Evolutionary conservation across 2,113 vertebrate species (phyloP).

Genomic region (Oryzias javanicus): DNA sequence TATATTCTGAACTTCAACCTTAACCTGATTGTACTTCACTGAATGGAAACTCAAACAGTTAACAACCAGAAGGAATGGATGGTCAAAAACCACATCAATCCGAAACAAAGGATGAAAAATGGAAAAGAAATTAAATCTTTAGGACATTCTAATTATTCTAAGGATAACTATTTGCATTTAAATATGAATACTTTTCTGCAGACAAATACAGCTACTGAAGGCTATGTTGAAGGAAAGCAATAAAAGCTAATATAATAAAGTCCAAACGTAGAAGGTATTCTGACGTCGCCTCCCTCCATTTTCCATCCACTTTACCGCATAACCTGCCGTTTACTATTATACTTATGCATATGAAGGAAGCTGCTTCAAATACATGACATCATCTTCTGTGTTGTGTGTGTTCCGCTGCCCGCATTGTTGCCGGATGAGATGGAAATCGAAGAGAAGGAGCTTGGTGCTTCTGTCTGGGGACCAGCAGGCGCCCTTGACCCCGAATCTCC

Average conservation of each 20-base stretch:
- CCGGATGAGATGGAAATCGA: slow-evolving; percentile 13
- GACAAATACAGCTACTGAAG: background rate
- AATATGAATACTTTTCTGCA: background rate
- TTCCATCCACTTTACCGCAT: background rate
- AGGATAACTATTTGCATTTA: background rate
- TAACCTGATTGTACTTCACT: too few relatives aligned
- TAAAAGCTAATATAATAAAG: slow-evolving; percentile 14
- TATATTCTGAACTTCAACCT: too few relatives aligned
- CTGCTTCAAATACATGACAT: slow-evolving; percentile 26
- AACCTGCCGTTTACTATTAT: background rate
- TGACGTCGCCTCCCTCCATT: background rate
- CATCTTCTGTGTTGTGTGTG: slow-evolving; percentile 10
- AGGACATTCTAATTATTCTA: background rate
- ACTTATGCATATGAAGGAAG: slow-evolving; percentile 20
- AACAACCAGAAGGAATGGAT: too few relatives aligned
- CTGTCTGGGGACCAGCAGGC: slow-evolving; percentile 25
- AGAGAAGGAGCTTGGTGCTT: slow-evolving; percentile 24
- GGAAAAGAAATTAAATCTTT: background rate
- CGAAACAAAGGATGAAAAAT: background rate
- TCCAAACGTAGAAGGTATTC: slow-evolving; percentile 1
- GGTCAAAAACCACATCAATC: background rate
- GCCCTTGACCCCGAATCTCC: slow-evolving; percentile 29
- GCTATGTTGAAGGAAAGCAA: slow-evolving; percentile 6
- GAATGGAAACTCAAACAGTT: too few relatives aligned
- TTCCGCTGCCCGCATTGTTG: slow-evolving; percentile 7